These are phyloP conservation scores for Latheticus oryzae DNA, from an alignment of 2,888 invertebrate species.

Conservation along the genomic window DNA sequence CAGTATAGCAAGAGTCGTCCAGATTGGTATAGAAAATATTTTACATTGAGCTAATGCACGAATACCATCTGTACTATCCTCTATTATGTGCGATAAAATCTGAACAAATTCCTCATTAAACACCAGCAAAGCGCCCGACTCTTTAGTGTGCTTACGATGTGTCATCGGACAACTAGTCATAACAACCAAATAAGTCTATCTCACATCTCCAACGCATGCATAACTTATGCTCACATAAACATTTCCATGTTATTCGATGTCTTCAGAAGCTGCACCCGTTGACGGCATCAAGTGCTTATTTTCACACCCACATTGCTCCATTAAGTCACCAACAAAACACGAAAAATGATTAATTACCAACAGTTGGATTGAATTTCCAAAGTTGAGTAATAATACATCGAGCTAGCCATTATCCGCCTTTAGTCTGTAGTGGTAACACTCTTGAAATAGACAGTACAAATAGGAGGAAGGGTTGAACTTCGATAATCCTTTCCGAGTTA, in stretches of 20 bases:
- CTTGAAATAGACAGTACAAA: slow-evolving; percentile 38
- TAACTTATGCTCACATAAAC: slow-evolving; percentile 13
- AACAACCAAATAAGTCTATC: slow-evolving; percentile 33
- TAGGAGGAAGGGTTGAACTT: slow-evolving; percentile 37
- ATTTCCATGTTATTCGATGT: slow-evolving; percentile 12
- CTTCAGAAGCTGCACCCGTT: slow-evolving; percentile 11
- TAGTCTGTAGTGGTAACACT: slow-evolving; percentile 19
- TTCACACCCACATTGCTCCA: slow-evolving; percentile 10
- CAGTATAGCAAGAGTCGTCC: too few relatives aligned
- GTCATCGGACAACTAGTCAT: slow-evolving; percentile 28
- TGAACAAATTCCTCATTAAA: too few relatives aligned
- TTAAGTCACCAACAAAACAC: slow-evolving; percentile 9
- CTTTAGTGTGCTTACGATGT: slow-evolving; percentile 22
- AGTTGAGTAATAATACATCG: too few relatives aligned
- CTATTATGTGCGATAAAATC: too few relatives aligned
- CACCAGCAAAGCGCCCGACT: too few relatives aligned
- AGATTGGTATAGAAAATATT: too few relatives aligned
- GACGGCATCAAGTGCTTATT: slow-evolving; percentile 6
- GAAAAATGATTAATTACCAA: slow-evolving; percentile 29
- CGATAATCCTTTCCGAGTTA: slow-evolving; percentile 55
- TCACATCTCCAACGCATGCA: slow-evolving; percentile 19
- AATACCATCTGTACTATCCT: too few relatives aligned
- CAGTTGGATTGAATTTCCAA: too few relatives aligned
- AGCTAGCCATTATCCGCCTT: slow-evolving; percentile 28
- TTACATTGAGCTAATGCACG: too few relatives aligned